Evolutionary conservation across 1,140 invertebrate species (phyloP).

Genomic region (Lordiphosa clarofinis): DNA sequence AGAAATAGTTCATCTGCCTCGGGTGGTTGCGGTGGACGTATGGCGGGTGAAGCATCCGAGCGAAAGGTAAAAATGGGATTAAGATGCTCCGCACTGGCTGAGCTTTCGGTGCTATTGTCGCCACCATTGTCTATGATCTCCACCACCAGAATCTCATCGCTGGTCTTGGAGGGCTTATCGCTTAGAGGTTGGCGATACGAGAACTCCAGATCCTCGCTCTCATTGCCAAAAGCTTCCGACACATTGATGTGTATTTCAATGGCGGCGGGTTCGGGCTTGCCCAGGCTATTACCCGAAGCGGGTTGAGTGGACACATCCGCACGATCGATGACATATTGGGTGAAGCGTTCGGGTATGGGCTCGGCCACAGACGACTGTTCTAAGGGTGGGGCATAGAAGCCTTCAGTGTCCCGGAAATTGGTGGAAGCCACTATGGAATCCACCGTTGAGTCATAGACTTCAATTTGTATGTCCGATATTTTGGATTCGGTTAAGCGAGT

Average conservation of each 20-base stretch:
- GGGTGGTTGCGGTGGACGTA: conserved; percentile 46
- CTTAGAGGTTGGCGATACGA: conserved; percentile 56
- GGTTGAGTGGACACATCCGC: conserved; percentile 69
- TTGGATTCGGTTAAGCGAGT: conserved; percentile 64
- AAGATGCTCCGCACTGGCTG: conserved; percentile 28
- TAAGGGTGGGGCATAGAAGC: conserved; percentile 39
- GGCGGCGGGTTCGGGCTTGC: conserved; percentile 68
- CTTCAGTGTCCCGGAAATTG: conserved; percentile 64
- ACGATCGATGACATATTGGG: conserved; percentile 72
- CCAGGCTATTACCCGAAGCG: conserved; percentile 21
- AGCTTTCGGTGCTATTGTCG: conserved; percentile 40
- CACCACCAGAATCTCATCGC: conserved; percentile 73
- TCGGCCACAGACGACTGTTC: conserved; percentile 22
- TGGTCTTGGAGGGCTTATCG: conserved; percentile 28
- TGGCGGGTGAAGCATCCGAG: conserved; percentile 34
- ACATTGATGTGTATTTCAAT: conserved; percentile 79
- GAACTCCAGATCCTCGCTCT: conserved; percentile 73
- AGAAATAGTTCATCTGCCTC: conserved; percentile 68
- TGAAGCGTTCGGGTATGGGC: conserved; percentile 54
- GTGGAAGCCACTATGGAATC: conserved; percentile 73
- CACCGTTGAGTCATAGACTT: conserved; percentile 74
- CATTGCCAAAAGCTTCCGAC: conserved; percentile 69
- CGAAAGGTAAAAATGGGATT: conserved; percentile 58
- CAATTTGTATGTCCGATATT: conserved; percentile 76
- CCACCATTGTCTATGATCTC: conserved; percentile 67